Base-by-base conservation (phyloP, 2,113 vertebrate species). In the Tychaedon coryphoeus region DNA sequence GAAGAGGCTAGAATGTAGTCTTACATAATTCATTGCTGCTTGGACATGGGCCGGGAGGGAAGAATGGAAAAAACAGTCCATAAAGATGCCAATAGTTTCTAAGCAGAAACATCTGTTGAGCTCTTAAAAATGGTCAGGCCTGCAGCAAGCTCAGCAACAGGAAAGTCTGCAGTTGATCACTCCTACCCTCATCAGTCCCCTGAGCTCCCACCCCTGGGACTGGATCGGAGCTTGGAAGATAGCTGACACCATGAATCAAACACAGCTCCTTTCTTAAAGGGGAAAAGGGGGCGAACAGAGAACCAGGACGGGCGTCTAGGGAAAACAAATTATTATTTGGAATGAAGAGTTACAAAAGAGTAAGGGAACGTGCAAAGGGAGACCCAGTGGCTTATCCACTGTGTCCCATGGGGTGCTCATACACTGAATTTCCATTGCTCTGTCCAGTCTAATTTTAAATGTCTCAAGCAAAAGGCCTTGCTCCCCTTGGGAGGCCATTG, bases 21-120 rank as follows among this genome's bases (percentile, higher is more conserved):
- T 97, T 97, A 97, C 94, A 97, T 97, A 91, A 79, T 97, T 98
- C 96, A 98, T 97, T 97, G 97, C 97, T 97, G 95, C 96, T 97
- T 98, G 97, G 98, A 98, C 94, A 96, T 19, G 61, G 95, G 95
- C 97, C 12, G 86, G 96, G 97, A 97, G 91, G 96, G 93, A 96
- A 98, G 97, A 97, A 98, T 98, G 98, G 98, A 98, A 98, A 98
- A 98, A 98, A 98, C 98, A 98, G 97, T 96, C 97, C 97, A 96
- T 98, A 98, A 98, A 98, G 97, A 98, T 97, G 98, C 98, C 98
- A 98, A 93, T 97, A 95, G 95, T 97, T 97, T 97, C 96, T 98
- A 98, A 98, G 97, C 97, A 98, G 97, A 98, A 98, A 98, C 98
- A 98, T 97, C 98, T 98, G 98, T 95, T 96, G 94, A 97, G 98